Evolutionary conservation across 92 coral and sea anemone genomes (phyloP), one percentile per base, ranked within the genome.

Genomic region (Ricordea florida): DNA sequence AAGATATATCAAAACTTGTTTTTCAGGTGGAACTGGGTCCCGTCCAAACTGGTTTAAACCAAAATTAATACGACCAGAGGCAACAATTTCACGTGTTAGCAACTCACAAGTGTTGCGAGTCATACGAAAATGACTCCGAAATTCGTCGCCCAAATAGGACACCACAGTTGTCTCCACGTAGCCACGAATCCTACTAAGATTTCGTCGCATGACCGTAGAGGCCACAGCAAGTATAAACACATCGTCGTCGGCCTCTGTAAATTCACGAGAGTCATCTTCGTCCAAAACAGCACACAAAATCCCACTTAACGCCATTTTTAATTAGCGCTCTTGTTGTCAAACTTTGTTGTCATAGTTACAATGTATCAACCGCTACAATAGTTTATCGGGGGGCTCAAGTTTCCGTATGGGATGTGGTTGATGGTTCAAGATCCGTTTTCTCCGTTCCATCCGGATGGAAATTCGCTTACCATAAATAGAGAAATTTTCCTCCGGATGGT

Each of bases 91-190:
- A 7, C 66, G 66, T 2, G 66, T 59, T 15, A 59, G 66, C 18
- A 59, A 59, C 66, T 59, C 66, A 59, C 66, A 59, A 10, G 45
- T 59, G 66, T 59, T 59, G 10, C 66, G 46, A 35, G 66, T 34
- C 18, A 59, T 0, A 2, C 66, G 30, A 22, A 59, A 59, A 21
- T 59, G 66, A 23, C 31, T 34, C 4, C 11, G 18, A 59, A 59
- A 59, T 23, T 59, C 31, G 31, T 34, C 66, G 1, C 66, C 66
- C 34, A 35, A 59, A 59, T 59, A 35, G 18, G 66, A 59, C 15
- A 32, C 45, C 6, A 59, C 46, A 6, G 66, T 59, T 18, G 2
- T 8, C 37, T 59, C 50, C 0, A 61, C 11, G 50, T 61, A 61
- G 68, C 68, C 68, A 37, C 41, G 20, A 4, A 61, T 38, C 3